Conservation (phyloP, 2,797 vertebrate genomes). For the Luscinia luscinia region DNA sequence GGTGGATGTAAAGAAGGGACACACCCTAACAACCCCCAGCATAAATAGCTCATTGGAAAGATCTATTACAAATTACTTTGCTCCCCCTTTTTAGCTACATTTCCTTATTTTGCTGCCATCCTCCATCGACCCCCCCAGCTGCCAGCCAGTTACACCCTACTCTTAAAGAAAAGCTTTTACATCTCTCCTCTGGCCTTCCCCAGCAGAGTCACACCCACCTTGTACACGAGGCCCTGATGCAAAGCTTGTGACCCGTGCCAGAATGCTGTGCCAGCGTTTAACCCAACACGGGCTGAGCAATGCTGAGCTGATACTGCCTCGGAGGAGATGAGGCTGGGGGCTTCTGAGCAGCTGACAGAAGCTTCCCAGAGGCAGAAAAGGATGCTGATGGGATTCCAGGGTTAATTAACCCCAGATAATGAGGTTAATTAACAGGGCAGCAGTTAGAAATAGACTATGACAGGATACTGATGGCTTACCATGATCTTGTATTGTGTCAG, state of each 20-base stretch:
- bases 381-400: not conserved
- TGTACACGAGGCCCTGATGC: not conserved
- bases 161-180: not conserved
- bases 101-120: not conserved
- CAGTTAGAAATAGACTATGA: not conserved
- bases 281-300: rapidly evolving
- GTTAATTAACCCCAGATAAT: slow-evolving; percentile 26
- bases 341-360: not conserved
- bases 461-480: not conserved
- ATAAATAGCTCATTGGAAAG: not conserved
- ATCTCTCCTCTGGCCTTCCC: not conserved
- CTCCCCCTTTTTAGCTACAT: not conserved
- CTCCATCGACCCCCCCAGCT: not conserved
- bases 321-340: not conserved
- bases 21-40: not conserved
- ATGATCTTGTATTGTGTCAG: not conserved
- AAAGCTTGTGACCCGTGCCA: not conserved
- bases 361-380: not conserved
- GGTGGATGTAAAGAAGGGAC: not conserved
- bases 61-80: not conserved
- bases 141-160: not conserved
- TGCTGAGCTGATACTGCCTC: not conserved
- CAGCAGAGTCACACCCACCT: not conserved
- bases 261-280: not conserved
- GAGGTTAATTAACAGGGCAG: not conserved